Evolutionary conservation across 1,140 invertebrate species (phyloP), one percentile per base, ranked within the genome.

Genomic region (Papilio helenus): DNA sequence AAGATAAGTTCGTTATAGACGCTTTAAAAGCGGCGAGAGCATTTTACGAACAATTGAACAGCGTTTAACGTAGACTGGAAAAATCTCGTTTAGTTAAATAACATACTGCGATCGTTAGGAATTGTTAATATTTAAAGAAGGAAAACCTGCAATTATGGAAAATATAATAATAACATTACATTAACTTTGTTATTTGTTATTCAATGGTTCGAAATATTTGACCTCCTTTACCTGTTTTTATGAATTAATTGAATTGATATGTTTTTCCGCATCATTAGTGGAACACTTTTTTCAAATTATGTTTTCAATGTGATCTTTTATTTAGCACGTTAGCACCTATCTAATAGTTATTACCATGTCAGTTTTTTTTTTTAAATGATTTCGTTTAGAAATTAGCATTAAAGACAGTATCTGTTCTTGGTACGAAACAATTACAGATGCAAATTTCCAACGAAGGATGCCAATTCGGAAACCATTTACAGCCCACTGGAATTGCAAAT

Each of bases 1-100:
- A 91, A 18, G 89, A 90, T 23, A 92, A 90, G 79, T 94, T 90
- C 78, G 82, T 93, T 12, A 20, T 83, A 23, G 88, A 88, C 7
- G 93, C 93, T 18, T 80, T 94, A 68, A 84, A 87, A 44, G 90
- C 91, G 2, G 93, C 93, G 1, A 87, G 79, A 39, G 68, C 42
- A n/a, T 94, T 90, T 76, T 94, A 94, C 49, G 82, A 89, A 76
- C 91, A 94, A 76, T 87, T 92, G 18, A 86, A 84, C 58, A 29
- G 16, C 16, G 44, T 46, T 23, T 26, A 46, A 46, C 23, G 5
- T 26, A 7, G 44, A 74, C 4, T 29, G 18, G 23, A 46, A 3
- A 46, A 73, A 26, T 12, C 23, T 14, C 14, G 9, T 20, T 58
- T 58, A 0, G 10, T 58, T 8, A 58, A 20, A 65, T 16, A 0